phyloP scores from a whole-genome alignment of 2,797 vertebrate genomes.

The Gymnothorax javanicus region DNA sequence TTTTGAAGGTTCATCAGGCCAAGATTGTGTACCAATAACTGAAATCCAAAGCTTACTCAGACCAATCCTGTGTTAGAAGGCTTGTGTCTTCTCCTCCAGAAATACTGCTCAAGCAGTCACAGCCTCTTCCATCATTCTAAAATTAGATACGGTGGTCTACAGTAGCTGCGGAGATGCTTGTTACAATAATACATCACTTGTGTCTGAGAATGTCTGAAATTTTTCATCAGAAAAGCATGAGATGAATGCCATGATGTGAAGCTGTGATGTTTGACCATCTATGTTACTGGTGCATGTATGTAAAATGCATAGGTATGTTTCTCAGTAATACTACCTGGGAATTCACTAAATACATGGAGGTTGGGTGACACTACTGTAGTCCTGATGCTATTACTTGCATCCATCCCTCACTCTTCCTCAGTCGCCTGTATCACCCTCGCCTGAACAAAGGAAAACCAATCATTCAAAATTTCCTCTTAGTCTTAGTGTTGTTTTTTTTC shows the following conservation, averaged over 20 bases:
- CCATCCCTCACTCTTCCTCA: background rate
- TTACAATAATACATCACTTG: background rate
- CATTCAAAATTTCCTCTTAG: background rate
- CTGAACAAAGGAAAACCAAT: background rate
- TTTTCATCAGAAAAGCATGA: background rate
- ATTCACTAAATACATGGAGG: background rate
- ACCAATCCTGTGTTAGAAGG: background rate
- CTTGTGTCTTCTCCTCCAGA: background rate
- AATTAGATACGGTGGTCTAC: background rate
- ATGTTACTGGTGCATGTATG: background rate
- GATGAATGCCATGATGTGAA: slow-evolving; percentile 11
- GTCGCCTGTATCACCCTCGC: background rate
- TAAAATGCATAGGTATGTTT: background rate
- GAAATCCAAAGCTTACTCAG: background rate
- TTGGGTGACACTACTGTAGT: background rate
- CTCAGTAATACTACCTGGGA: background rate
- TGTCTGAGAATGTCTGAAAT: background rate
- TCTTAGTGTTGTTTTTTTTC: background rate
- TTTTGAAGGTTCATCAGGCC: background rate
- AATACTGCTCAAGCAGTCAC: background rate
- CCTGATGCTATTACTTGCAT: background rate
- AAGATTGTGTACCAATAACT: background rate
- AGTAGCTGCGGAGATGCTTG: background rate
- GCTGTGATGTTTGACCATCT: background rate
- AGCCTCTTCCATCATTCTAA: background rate